Evolutionary conservation across 1,140 invertebrate genomes (phyloP).

Genomic region (Hyles euphorbiae): DNA sequence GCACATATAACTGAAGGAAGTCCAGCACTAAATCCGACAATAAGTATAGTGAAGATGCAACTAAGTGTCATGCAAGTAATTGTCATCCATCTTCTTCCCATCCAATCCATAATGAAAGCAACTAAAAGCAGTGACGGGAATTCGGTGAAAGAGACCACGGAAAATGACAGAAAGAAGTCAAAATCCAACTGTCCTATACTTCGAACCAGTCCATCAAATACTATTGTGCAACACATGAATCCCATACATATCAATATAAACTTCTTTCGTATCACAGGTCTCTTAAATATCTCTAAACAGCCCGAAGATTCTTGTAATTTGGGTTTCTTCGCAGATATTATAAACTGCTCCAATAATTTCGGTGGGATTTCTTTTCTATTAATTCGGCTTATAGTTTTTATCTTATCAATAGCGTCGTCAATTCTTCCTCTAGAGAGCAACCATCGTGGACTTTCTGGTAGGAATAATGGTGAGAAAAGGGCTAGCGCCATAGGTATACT

Average conservation of each 20-base stretch:
- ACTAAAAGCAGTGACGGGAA: slow-evolving; percentile 30
- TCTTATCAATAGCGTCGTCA: slow-evolving; percentile 79
- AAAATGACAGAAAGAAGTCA: slow-evolving; percentile 35
- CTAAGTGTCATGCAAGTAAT: slow-evolving; percentile 29
- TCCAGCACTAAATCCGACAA: slow-evolving; percentile 37
- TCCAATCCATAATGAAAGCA: slow-evolving; percentile 36
- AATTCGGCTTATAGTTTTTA: slow-evolving; percentile 49
- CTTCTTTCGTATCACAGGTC: slow-evolving; percentile 38
- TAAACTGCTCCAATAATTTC: slow-evolving; percentile 58
- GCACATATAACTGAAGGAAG: slow-evolving; percentile 48
- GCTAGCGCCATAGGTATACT: slow-evolving; percentile 62
- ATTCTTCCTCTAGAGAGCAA: slow-evolving; percentile 79
- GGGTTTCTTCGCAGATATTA: slow-evolving; percentile 23
- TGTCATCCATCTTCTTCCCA: slow-evolving; percentile 36
- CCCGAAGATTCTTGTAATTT: slow-evolving; percentile 30
- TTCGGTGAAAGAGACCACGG: slow-evolving; percentile 33
- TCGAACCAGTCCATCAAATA: slow-evolving; percentile 34
- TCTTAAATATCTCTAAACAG: slow-evolving; percentile 41
- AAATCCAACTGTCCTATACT: slow-evolving; percentile 33
- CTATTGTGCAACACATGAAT: slow-evolving; percentile 46
- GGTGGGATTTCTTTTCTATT: slow-evolving; percentile 53
- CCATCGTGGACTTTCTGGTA: slow-evolving; percentile 87
- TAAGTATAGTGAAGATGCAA: slow-evolving; percentile 43
- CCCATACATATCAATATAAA: slow-evolving; percentile 51
- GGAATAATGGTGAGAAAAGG: slow-evolving; percentile 71